Conservation (phyloP, 1,140 invertebrate genomes). For the Melanaphis sacchari region DNA sequence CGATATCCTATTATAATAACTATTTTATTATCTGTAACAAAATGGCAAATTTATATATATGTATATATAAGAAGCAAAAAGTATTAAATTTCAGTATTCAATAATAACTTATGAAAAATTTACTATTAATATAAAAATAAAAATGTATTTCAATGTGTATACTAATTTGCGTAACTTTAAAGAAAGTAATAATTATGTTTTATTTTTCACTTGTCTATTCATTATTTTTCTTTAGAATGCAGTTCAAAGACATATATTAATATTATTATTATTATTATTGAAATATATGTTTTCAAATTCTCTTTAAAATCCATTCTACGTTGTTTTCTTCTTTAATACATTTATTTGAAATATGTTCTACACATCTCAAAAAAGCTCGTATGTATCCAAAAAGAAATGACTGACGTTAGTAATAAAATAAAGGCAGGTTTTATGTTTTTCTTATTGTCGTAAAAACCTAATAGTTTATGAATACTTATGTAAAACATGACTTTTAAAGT, state of each 20-base stretch:
- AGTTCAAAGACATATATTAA: not conserved
- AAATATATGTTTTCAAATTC: not conserved
- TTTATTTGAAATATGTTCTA: not conserved
- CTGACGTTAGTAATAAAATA: not conserved
- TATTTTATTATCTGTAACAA: too few species aligned
- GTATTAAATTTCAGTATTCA: not conserved
- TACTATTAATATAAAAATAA: not conserved
- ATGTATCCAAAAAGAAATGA: not conserved
- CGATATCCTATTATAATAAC: too few species aligned
- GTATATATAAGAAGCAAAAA: too few species aligned
- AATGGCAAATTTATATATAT: too few species aligned
- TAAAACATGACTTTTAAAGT: not conserved
- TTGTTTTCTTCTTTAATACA: not conserved
- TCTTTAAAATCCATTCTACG: not conserved
- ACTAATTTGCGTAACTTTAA: not conserved
- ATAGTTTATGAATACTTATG: conserved; percentile 5
- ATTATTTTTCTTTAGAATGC: not conserved
- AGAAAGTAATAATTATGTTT: not conserved
- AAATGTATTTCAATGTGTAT: not conserved
- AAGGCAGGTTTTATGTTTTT: not conserved
- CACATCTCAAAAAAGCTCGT: not conserved
- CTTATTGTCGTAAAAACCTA: not conserved
- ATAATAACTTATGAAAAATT: too few species aligned
- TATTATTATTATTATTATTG: not conserved
- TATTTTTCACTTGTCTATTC: not conserved